Evolutionary conservation across 2,888 invertebrate genomes (phyloP).

Genomic region (Tetragonula carbonaria): DNA sequence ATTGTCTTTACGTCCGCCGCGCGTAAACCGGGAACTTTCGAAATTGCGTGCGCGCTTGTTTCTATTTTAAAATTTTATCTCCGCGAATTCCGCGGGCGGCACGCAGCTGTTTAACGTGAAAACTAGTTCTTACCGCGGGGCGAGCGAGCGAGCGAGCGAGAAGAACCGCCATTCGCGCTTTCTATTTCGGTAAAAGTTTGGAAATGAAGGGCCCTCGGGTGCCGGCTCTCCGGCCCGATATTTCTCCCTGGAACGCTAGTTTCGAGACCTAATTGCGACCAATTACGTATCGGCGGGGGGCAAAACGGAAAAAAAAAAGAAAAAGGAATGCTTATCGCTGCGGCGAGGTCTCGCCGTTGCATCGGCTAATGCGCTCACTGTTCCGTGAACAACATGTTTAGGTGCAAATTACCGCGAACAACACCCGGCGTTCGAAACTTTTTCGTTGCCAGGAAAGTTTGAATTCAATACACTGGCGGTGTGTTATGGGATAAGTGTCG

Average conservation of each 20-base stretch:
- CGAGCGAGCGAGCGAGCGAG: not conserved
- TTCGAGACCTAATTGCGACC: constrained; percentile 4
- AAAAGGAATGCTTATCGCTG: not conserved
- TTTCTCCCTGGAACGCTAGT: constrained; percentile 9
- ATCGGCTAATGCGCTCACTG: constrained; percentile 9
- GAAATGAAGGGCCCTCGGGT: not conserved
- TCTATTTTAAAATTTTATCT: constrained; percentile 23
- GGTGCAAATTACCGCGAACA: constrained; percentile 15
- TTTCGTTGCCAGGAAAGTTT: constrained; percentile 17
- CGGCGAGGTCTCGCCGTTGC: not conserved
- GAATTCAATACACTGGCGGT: constrained; percentile 16
- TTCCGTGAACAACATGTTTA: constrained; percentile 24
- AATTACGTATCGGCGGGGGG: constrained; percentile 2
- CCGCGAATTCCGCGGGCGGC: not conserved
- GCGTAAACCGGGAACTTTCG: not conserved
- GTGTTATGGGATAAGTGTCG: constrained; percentile 16
- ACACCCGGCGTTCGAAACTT: constrained; percentile 15
- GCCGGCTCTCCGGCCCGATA: too few species aligned
- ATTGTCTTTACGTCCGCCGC: not conserved
- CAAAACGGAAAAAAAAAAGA: too few species aligned
- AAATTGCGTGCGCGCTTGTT: constrained; percentile 1
- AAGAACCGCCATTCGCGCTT: constrained; percentile 11
- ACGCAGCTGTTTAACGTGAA: constrained; percentile 30
- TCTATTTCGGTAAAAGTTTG: constrained; percentile 26
- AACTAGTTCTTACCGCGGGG: constrained; percentile 26